These are phyloP conservation scores for Plutella xylostella DNA, from an alignment of 2,888 invertebrate genomes.

Conservation along the genomic window DNA sequence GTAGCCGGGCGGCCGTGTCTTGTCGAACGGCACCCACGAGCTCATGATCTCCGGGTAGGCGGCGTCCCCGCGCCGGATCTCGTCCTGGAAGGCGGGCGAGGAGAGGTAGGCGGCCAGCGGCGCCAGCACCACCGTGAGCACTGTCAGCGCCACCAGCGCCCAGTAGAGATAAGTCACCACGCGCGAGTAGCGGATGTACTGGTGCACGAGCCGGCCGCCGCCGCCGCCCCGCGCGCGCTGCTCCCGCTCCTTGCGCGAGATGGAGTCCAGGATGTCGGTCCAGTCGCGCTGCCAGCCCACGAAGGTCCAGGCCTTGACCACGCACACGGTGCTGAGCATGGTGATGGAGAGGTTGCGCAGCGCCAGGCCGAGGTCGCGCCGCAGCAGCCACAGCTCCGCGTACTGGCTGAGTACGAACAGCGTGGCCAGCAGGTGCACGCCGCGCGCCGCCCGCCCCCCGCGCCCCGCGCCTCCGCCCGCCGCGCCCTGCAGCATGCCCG, in stretches of 20 bases:
- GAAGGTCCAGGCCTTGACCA: slow-evolving; percentile 41
- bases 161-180: slow-evolving; percentile 43
- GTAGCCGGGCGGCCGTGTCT: slow-evolving; percentile 37
- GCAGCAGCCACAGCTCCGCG: slow-evolving; percentile 42
- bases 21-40: slow-evolving; percentile 50
- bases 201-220: slow-evolving; percentile 25
- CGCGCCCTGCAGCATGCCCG: slow-evolving; percentile 39
- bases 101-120: slow-evolving; percentile 35
- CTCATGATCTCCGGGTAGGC: slow-evolving; percentile 51
- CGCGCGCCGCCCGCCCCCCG: slow-evolving; percentile 28
- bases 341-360: slow-evolving; percentile 43
- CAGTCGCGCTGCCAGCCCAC: slow-evolving; percentile 40
- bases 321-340: slow-evolving; percentile 46
- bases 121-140: slow-evolving; percentile 38
- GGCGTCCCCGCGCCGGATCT: slow-evolving; percentile 21
- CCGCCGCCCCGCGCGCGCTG: slow-evolving; percentile 30
- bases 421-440: slow-evolving; percentile 29
- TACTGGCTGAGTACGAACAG: slow-evolving; percentile 45
- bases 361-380: slow-evolving; percentile 34
- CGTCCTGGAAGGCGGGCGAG: slow-evolving; percentile 20
- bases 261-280: slow-evolving; percentile 33
- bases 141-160: slow-evolving; percentile 38
- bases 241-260: slow-evolving; percentile 32
- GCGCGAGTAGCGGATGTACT: slow-evolving; percentile 43
- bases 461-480: slow-evolving; percentile 29